Base-by-base conservation (phyloP, 2,888 invertebrate genomes). In the Agrochola lota region DNA sequence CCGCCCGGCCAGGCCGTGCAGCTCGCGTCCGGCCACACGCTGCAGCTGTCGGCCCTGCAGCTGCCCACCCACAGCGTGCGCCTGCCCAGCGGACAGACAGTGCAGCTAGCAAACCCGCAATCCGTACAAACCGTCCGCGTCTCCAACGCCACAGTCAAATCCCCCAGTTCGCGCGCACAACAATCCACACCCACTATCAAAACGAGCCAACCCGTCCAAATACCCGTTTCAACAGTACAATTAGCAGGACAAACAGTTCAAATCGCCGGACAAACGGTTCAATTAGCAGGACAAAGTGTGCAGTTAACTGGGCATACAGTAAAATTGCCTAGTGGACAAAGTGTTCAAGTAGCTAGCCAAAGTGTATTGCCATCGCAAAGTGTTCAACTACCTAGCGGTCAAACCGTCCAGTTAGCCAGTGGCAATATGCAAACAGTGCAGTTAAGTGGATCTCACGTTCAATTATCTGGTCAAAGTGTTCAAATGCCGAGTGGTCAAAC, bases 291-390 rank as follows among this genome's bases (percentile, higher is more conserved):
- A 43, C 95, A 94, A 77, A 96, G 94, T 57, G 94, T 96, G 6
- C 96, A 96, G 71, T 82, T 96, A 20, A 96, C 93, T 23, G 97
- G 94, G 1, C 95, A 97, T 72, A 97, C 97, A 0, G 97, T 96
- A 3, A 95, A 96, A 81, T 84, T 96, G 26, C 95, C 95, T 71
- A 96, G 96, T 70, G 95, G 94, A 52, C 95, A 94, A 83, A 95
- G 93, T 90, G 95, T 95, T 35, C 96, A 93, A 89, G 92, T 94
- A 55, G 93, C 95, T 26, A 92, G 93, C 83, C 95, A 94, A 77
- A 93, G 92, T 74, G 92, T 94, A 85, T 92, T 94, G 63, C 95
- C 92, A 2, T 89, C 93, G 5, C 94, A 94, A 75, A 94, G 93
- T 84, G 94, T 95, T 17, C 94, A 95, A 70, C 81, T 95, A 70